Conservation (phyloP, 2,888 invertebrate species). For the Drosophila demipolita region DNA sequence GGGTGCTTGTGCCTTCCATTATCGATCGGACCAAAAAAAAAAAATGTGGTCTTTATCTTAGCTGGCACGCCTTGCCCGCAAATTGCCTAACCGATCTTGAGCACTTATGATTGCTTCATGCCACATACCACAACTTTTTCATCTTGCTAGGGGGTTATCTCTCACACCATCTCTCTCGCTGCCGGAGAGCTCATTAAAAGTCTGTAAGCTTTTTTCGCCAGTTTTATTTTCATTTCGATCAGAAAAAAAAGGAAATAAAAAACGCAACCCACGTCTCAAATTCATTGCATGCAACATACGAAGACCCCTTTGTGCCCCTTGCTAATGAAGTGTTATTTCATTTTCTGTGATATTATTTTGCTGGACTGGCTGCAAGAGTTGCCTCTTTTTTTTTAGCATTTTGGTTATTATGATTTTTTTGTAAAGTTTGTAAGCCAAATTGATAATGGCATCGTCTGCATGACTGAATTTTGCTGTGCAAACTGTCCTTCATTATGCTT, state of each 20-base stretch:
- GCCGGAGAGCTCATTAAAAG: slow-evolving; percentile 64
- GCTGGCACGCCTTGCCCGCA: slow-evolving; percentile 23
- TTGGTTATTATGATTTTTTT: neutral
- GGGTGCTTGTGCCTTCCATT: slow-evolving; percentile 2
- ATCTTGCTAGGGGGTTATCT: slow-evolving; percentile 16
- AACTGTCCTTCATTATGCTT: neutral
- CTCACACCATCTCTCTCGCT: slow-evolving; percentile 40
- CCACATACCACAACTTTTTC: neutral
- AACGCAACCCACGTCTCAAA: slow-evolving; percentile 57
- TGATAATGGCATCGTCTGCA: neutral
- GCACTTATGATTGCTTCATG: slow-evolving; percentile 44
- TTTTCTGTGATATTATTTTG: slow-evolving; percentile 50
- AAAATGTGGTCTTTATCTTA: slow-evolving; percentile 18
- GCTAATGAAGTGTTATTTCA: slow-evolving; percentile 79
- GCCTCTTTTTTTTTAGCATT: slow-evolving; percentile 1
- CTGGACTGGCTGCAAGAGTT: slow-evolving; percentile 8
- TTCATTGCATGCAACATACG: slow-evolving; percentile 39
- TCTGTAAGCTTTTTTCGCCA: slow-evolving; percentile 59
- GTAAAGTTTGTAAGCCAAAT: neutral
- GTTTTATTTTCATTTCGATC: slow-evolving; percentile 40
- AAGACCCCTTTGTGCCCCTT: slow-evolving; percentile 25
- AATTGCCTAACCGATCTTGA: slow-evolving; percentile 31
- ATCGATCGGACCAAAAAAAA: slow-evolving; percentile 5
- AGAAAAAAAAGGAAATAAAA: neutral
- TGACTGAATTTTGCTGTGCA: neutral